These are phyloP conservation scores for Agrotis puta DNA, from an alignment of 2,888 invertebrate genomes.

Conservation along the genomic window DNA sequence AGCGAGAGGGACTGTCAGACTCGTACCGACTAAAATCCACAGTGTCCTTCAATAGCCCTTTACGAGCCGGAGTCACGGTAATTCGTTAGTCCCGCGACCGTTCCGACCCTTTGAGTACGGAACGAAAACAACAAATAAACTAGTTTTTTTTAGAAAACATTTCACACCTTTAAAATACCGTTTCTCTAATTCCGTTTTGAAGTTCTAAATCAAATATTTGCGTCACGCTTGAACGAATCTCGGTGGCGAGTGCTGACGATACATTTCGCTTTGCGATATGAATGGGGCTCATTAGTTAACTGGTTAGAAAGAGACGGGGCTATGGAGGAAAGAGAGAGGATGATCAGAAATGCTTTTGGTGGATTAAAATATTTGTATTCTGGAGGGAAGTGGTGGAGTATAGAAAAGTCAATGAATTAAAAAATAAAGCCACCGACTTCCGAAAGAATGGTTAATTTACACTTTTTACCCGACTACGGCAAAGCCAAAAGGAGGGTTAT, in stretches of 20 bases:
- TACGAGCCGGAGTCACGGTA: no score
- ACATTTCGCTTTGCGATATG: constrained; percentile 32
- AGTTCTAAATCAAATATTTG: constrained; percentile 57
- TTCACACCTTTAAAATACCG: constrained; percentile 8
- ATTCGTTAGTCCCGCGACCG: no score
- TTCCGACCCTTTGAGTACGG: no score
- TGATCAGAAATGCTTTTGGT: constrained; percentile 6
- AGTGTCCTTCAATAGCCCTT: no score
- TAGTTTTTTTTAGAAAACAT: neutral
- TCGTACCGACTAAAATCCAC: no score
- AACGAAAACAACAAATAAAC: no score
- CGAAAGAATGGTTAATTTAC: no score
- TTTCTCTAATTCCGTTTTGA: neutral
- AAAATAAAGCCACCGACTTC: no score
- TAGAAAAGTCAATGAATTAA: no score
- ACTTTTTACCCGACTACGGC: no score
- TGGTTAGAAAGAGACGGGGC: constrained; percentile 22
- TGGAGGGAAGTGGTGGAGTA: neutral
- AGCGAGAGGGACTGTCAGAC: no score
- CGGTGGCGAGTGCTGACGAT: constrained; percentile 45
- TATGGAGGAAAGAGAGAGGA: constrained; percentile 5
- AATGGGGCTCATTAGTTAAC: constrained; percentile 58
- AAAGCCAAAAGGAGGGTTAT: no score
- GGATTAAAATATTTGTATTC: neutral
- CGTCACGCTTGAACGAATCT: constrained; percentile 53